Evolutionary conservation across 2,888 invertebrate genomes (phyloP).

Genomic region (Mesorhabditis spiculigera): DNA sequence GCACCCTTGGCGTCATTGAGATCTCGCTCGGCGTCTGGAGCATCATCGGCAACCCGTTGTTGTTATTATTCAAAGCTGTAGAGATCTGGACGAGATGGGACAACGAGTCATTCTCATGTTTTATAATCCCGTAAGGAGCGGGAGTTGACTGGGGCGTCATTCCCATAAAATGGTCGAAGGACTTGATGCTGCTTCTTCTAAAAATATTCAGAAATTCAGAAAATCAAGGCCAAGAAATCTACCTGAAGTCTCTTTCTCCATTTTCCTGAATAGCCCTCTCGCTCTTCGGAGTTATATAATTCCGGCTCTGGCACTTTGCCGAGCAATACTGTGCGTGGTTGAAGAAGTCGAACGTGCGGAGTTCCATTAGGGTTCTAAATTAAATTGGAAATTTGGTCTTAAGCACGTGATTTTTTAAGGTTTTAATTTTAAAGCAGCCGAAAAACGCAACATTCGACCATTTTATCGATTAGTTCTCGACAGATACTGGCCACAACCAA

Average conservation of each 20-base stretch:
- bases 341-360: constrained; percentile 60
- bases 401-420: neutral
- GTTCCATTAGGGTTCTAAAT: constrained; percentile 60
- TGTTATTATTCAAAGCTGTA: constrained; percentile 28
- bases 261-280: neutral
- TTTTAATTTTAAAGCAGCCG: no score
- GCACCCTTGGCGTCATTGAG: neutral
- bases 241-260: neutral
- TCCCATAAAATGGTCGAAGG: neutral
- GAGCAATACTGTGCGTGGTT: constrained; percentile 60
- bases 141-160: neutral
- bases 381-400: constrained; percentile 7
- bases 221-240: neutral
- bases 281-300: constrained; percentile 48
- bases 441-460: no score
- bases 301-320: constrained; percentile 60
- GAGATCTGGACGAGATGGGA: constrained; percentile 30
- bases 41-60: neutral
- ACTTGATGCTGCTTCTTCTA: constrained; percentile 1
- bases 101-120: constrained; percentile 13
- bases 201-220: neutral
- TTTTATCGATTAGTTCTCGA: no score
- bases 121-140: neutral
- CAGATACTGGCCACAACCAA: no score
- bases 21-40: neutral